Conservation (phyloP, 2,797 vertebrate genomes). For the Centroberyx gerrardi region DNA sequence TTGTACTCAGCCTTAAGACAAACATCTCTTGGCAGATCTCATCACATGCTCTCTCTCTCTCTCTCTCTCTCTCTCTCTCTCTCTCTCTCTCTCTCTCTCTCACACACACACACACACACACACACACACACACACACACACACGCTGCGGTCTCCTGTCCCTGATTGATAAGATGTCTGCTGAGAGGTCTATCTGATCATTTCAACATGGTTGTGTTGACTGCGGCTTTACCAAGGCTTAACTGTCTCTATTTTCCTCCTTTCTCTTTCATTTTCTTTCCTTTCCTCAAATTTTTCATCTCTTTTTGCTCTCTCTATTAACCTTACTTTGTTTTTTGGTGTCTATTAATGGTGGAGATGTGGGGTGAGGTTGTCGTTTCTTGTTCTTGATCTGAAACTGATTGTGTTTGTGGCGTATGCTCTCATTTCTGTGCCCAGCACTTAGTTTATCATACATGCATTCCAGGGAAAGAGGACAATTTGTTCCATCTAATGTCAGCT, state of each 20-base stretch:
- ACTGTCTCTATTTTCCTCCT: slow-evolving; percentile 28
- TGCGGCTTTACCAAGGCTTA: slow-evolving; percentile 57
- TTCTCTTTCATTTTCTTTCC: slow-evolving; percentile 25
- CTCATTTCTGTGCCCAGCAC: too few species aligned
- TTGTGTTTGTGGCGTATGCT: too few species aligned
- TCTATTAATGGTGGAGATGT: not conserved
- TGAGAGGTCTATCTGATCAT: slow-evolving; percentile 76
- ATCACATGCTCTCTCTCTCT: slow-evolving; percentile 46
- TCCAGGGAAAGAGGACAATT: not conserved
- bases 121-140: slow-evolving; percentile 25
- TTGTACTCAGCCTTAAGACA: slow-evolving; percentile 76
- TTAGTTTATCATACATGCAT: not conserved
- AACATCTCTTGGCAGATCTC: slow-evolving; percentile 73
- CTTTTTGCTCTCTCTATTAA: not conserved
- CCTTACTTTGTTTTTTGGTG: not conserved
- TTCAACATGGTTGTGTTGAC: slow-evolving; percentile 73
- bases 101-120: slow-evolving; percentile 19
- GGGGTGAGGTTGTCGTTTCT: not conserved
- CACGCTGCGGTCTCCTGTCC: slow-evolving; percentile 44
- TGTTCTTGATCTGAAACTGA: not conserved
- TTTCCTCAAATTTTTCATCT: slow-evolving; percentile 29
- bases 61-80: not conserved
- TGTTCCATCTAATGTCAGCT: not conserved
- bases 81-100: not conserved
- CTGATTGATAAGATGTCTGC: slow-evolving; percentile 78